Evolutionary conservation across 2,888 invertebrate species (phyloP), one percentile per base, ranked within the genome.

Genomic region (Elmis aenea): DNA sequence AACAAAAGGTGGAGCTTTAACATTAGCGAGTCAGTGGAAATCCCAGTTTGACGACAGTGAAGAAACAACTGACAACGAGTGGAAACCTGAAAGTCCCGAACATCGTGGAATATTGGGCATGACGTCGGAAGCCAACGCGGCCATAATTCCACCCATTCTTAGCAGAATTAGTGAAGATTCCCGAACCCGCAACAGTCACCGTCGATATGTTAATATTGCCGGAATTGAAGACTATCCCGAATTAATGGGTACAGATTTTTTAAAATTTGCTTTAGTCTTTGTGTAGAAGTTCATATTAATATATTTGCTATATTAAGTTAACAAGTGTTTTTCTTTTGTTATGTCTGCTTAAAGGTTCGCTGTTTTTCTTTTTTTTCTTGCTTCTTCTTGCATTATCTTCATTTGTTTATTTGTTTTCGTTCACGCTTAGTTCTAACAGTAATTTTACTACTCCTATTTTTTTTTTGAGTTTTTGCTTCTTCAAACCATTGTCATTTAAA

Each of bases 1-100:
- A 30, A 92, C 91, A 0, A 81, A 86, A 61, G 87, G 90, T 9
- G 91, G 91, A 0, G 90, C 90, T 1, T 68, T 93, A 5, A 95
- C 95, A 0, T 70, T 95, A 9, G 93, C 90, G 1, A 93, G 93
- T 10, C 88, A 88, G 58, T 94, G 94, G 92, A 93, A 93, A 62
- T 92, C 92, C 1, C 93, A 94, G 63, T 94, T 94, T 62, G 93
- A 93, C 57, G 93, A 94, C 63, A 92, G 92, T 0, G 93, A 94
- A 51, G 93, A 93, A 57, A 90, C 91, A 27, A 90, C 90, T 0
- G 92, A 93, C 63, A 91, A 92, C 66, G 92, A 92, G 64, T 91
- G 91, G 88, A 90, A 89, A 58, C 89, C 86, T 48, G 91, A 91
- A 54, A 77, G 79, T 51, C 77, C 77, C 2, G 78, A 78, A 50